Conservation (phyloP, 2,797 vertebrate species). For the Diglossa cyanea region DNA sequence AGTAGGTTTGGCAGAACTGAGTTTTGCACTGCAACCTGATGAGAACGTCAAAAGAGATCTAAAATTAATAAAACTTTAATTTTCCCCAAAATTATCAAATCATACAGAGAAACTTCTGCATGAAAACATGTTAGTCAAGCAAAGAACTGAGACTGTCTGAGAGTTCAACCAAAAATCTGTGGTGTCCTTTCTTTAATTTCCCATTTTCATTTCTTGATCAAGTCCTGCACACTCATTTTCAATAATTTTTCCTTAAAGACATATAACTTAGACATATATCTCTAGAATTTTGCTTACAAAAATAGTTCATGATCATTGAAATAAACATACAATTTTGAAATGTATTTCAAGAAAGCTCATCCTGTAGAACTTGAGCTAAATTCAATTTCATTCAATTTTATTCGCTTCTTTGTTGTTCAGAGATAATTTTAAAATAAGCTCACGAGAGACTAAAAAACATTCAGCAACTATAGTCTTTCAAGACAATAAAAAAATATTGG, state of each 20-base stretch:
- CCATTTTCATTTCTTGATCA: neutral
- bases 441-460: neutral
- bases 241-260: neutral
- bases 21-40: neutral
- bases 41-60: neutral
- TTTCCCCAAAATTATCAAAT: neutral
- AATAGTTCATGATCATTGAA: neutral
- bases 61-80: neutral
- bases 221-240: neutral
- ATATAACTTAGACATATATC: neutral
- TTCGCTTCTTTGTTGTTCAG: neutral
- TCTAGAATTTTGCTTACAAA: neutral
- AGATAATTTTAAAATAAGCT: neutral
- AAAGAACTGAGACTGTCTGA: neutral
- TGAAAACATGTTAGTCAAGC: neutral
- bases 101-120: neutral
- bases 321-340: neutral
- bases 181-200: neutral
- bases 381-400: neutral
- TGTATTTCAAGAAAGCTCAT: neutral
- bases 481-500: neutral
- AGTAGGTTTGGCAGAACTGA: neutral
- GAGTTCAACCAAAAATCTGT: neutral
- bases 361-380: neutral
- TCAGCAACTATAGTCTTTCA: neutral